Evolutionary conservation across 2,888 invertebrate species (phyloP), one percentile per base, ranked within the genome.

Genomic region (Cosmia trapezina): DNA sequence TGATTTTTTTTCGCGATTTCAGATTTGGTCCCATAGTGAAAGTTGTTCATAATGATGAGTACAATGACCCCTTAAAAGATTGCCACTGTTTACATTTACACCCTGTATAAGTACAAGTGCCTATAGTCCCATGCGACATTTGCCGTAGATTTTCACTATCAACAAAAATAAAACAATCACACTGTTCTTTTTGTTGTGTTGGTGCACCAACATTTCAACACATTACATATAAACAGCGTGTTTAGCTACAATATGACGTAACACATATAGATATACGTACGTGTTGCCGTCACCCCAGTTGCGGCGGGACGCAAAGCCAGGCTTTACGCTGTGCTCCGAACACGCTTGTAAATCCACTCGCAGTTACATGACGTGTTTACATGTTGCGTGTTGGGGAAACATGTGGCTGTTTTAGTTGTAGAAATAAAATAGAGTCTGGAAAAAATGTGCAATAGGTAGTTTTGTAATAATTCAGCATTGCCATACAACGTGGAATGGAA

Each of bases 331-430:
- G 22, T 53, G 62, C 28, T 49, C 69, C 65, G 47, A 53, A 80
- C 80, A 83, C 60, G 73, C 63, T 47, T 78, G 83, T 70, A 80
- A 80, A 80, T 81, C 80, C 76, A 68, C 70, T 64, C 49, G 67
- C 54, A 54, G 80, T 51, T 9, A 78, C 65, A 64, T 41, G 54
- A 62, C 62, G 65, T 68, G 82, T 82, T 81, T 77, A 77, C 83
- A 66, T 54, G 78, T 56, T 49, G 54, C 67, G 57, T 68, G 60
- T 59, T 47, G n/a, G 66, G 80, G 43, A 47, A 66, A 51, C 43
- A 17, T 45, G 60, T 19, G 43, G 14, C 7, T 9, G 33, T 19
- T 51, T 37, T 56, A 60, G 73, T 76, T 60, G 19, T 14, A 41
- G 9, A 43, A 65, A 76, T 59, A 73, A 76, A 54, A 62, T 17